Percentiles rank a stretch among this genome's conserved stretches.
These are phyloP conservation scores for Antrozous pallidus DNA, from an alignment of 2,797 vertebrate species.

Conservation along the genomic window DNA sequence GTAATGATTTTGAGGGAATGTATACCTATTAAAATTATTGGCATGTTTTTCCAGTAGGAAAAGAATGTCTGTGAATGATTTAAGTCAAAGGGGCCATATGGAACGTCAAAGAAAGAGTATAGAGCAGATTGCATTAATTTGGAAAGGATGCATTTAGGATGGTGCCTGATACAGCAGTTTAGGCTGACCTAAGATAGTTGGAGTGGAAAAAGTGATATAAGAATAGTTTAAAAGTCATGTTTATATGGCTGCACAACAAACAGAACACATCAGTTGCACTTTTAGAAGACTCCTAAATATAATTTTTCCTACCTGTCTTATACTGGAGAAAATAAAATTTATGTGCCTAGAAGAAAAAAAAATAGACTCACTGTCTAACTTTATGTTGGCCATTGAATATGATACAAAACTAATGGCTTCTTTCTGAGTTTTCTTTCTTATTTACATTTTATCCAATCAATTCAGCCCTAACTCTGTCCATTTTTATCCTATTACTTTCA, in stretches of 20 bases:
- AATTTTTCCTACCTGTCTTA: neutral
- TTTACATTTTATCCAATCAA: conserved; percentile 46
- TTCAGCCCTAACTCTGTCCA: conserved; percentile 29
- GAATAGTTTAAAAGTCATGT: neutral
- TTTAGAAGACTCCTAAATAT: neutral
- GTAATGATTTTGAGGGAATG: neutral
- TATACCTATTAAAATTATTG: neutral
- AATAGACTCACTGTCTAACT: neutral
- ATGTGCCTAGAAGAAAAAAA: neutral
- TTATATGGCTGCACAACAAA: neutral
- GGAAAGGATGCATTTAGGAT: neutral
- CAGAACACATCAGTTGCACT: neutral
- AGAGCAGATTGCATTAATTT: neutral
- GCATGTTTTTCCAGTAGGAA: neutral
- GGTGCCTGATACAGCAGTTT: neutral
- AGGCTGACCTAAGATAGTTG: neutral
- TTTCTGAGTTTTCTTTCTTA: conserved; percentile 28
- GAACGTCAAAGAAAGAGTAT: neutral
- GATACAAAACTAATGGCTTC: neutral
- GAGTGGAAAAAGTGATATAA: neutral
- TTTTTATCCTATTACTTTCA: conserved; percentile 9
- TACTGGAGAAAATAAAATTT: neutral
- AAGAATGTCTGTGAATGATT: neutral
- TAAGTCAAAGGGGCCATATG: neutral
- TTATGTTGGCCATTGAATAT: neutral